Evolutionary conservation across 2,797 vertebrate species (phyloP).

Genomic region (Onychomys torridus): DNA sequence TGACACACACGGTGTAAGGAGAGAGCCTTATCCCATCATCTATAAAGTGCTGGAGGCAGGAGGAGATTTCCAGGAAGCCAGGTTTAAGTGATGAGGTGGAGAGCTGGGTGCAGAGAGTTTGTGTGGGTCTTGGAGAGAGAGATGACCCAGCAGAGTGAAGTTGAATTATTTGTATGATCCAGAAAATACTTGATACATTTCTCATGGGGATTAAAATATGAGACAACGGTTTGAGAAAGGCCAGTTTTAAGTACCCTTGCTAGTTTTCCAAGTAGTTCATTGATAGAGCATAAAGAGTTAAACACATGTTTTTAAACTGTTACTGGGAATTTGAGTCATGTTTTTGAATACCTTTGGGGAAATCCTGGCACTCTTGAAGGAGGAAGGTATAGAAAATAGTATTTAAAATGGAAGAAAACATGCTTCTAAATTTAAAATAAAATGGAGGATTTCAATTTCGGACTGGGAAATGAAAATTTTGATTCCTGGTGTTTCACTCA

Average conservation of each 20-base stretch:
- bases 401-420: background rate
- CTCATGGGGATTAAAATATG: background rate
- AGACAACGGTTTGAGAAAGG: background rate
- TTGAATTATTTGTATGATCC: conserved; percentile 22
- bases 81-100: background rate
- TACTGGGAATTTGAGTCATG: background rate
- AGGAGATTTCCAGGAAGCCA: background rate
- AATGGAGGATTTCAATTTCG: conserved; percentile 12
- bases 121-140: background rate
- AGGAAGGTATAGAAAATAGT: background rate
- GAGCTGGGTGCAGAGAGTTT: background rate
- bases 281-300: background rate
- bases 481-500: background rate
- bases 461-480: conserved; percentile 2
- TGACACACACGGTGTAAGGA: fast-evolving
- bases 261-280: background rate
- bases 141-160: background rate
- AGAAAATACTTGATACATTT: background rate
- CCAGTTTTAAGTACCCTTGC: background rate
- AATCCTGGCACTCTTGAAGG: background rate
- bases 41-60: background rate
- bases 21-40: background rate
- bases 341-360: background rate
- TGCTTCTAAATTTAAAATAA: background rate
- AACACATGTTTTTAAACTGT: background rate